These are phyloP conservation scores for Urosaurus nigricauda DNA, from an alignment of 2,797 vertebrate genomes.

Conservation along the genomic window DNA sequence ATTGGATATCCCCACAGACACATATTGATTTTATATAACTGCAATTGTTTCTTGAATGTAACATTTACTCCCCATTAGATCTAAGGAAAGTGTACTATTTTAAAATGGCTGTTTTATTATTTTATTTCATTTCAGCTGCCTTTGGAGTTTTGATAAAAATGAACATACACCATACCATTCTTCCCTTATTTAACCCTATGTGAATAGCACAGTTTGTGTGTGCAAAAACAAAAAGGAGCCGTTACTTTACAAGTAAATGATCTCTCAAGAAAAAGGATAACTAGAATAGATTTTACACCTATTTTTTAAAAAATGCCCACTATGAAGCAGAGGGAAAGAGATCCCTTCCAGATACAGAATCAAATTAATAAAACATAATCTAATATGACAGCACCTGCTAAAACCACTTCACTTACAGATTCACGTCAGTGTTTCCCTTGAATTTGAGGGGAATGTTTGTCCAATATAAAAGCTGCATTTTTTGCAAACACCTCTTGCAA, in stretches of 20 bases:
- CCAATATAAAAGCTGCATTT: constrained; percentile 63
- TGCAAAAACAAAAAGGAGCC: not conserved
- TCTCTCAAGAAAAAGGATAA: constrained; percentile 34
- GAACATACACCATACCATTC: constrained; percentile 52
- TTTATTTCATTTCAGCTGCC: constrained; percentile 50
- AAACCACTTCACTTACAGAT: constrained; percentile 67
- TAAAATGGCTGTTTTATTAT: constrained; percentile 48
- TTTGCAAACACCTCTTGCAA: constrained; percentile 46
- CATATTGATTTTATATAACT: constrained; percentile 35
- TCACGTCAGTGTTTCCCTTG: constrained; percentile 69
- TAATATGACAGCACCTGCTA: constrained; percentile 75
- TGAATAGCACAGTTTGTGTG: constrained; percentile 53
- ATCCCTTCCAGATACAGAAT: constrained; percentile 68
- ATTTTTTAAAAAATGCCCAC: constrained; percentile 54
- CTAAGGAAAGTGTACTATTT: constrained; percentile 43
- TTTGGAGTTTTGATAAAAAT: constrained; percentile 43
- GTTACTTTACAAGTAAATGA: constrained; percentile 30
- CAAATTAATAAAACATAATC: constrained; percentile 76
- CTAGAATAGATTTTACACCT: constrained; percentile 27
- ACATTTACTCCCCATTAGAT: not conserved
- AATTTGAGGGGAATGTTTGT: constrained; percentile 71
- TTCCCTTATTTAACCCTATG: constrained; percentile 53
- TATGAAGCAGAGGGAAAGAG: constrained; percentile 34
- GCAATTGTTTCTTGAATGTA: not conserved
- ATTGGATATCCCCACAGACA: not conserved